Evolutionary conservation across 1,140 invertebrate genomes (phyloP).

Genomic region (Trichonephila inaurata): DNA sequence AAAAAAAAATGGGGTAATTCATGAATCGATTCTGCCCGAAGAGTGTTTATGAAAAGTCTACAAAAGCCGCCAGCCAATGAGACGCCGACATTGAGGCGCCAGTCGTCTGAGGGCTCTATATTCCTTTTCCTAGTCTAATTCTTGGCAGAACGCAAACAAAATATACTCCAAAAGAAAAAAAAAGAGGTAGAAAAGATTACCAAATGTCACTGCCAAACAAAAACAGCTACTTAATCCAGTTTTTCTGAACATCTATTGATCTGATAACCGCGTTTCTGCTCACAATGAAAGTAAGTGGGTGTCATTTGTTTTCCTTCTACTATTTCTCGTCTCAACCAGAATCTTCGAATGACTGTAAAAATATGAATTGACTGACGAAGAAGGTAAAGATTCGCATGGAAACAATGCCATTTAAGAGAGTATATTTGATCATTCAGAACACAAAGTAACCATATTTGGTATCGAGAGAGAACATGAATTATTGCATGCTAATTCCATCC

Average conservation of each 20-base stretch:
- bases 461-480: too few species aligned
- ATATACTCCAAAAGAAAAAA: not conserved
- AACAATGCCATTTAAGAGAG: too few species aligned
- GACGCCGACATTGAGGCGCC: not conserved
- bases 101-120: not conserved
- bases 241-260: slow-evolving; percentile 5
- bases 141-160: not conserved
- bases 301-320: not conserved
- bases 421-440: too few species aligned
- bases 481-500: too few species aligned
- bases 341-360: not conserved
- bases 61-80: slow-evolving; percentile 14
- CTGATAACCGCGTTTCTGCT: not conserved
- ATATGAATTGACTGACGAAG: too few species aligned
- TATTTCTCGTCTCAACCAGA: not conserved
- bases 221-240: slow-evolving; percentile 8
- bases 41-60: slow-evolving; percentile 8
- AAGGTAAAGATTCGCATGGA: too few species aligned
- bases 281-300: not conserved
- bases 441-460: too few species aligned
- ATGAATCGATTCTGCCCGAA: not conserved
- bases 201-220: not conserved
- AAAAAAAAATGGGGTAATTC: not conserved
- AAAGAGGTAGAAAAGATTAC: not conserved
- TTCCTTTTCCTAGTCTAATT: not conserved